These are phyloP conservation scores for Drosophila biarmipes DNA, from an alignment of 1,140 invertebrate species.

Conservation along the genomic window DNA sequence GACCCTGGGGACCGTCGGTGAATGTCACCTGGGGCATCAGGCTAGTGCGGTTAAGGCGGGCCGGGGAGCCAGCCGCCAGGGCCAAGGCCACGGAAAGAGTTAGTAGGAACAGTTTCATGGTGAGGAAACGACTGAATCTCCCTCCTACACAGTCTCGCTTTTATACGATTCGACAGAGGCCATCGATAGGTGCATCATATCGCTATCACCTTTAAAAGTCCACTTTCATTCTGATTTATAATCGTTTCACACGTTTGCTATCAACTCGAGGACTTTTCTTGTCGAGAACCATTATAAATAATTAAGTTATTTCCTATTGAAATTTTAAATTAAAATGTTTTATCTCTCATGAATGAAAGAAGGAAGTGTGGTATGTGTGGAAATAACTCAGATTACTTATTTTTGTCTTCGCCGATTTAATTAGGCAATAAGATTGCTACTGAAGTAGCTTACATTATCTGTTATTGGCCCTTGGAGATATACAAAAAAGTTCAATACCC, in stretches of 20 bases:
- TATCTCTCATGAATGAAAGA: neutral
- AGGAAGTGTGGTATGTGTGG: too few relatives aligned
- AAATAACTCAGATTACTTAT: too few relatives aligned
- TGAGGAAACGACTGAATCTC: conserved; percentile 10
- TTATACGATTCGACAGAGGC: conserved; percentile 1
- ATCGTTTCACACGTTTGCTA: too few relatives aligned
- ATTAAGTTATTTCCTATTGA: neutral
- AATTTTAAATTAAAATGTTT: neutral
- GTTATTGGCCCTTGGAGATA: too few relatives aligned
- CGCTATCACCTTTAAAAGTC: neutral
- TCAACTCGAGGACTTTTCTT: neutral
- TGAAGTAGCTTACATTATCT: too few relatives aligned
- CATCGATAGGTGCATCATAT: neutral
- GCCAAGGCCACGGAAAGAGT: conserved; percentile 30
- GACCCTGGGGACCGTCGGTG: conserved; percentile 9
- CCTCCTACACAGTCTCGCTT: neutral
- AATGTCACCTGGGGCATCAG: conserved; percentile 8
- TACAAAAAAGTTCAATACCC: neutral
- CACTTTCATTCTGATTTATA: neutral
- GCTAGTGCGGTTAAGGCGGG: conserved; percentile 6
- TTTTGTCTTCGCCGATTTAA: too few relatives aligned
- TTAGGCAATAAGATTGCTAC: too few relatives aligned
- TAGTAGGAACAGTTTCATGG: conserved; percentile 46
- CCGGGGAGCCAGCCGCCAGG: conserved; percentile 20
- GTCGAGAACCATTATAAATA: neutral